Evolutionary conservation across 2,797 vertebrate genomes (phyloP), one percentile per base, ranked within the genome.

Genomic region (Melanogrammus aeglefinus): DNA sequence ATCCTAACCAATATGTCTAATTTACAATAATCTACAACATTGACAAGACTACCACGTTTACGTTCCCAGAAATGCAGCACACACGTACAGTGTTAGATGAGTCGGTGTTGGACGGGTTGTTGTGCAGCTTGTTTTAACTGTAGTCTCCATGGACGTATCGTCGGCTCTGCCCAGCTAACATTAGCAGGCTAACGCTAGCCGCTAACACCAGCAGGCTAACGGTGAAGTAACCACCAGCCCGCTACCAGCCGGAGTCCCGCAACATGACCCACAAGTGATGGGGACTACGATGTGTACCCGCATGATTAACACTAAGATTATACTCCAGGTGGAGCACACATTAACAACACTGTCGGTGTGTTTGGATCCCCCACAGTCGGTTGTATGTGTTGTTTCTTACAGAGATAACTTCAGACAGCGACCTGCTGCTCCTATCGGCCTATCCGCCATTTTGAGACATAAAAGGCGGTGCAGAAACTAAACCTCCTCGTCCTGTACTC

Each of bases 381-480:
- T 10, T 33, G 41, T 16, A 73, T 2, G n/a, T 10, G 0, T 38
- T 3, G 72, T 75, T 57, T 74, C 12, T 13, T 80, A 71, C 3
- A 75, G 70, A 70, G 77, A 77, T 77, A 87, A 83, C 76, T 83
- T 83, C 21, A 57, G 76, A 81, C 86, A 84, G 90, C 88, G 91
- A 94, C 90, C 92, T 93, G 94, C 95, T 93, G 93, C 92, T 94
- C 92, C 93, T 91, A 96, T 87, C 96, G 96, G 96, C 94, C 96
- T 94, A 87, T 93, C 96, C 96, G 97, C 97, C 97, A 99, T 98
- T 99, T 99, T 98, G 96, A 97, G 97, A 96, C 94, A 94, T 81
- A 90, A 92, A 94, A 96, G 94, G 94, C 95, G 95, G 93, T 91
- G 93, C 88, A 93, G 78, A 89, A 91, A 89, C 92, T 92, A 93